These are phyloP conservation scores for Colossoma macropomum DNA, from an alignment of 2,113 vertebrate species.

Conservation along the genomic window DNA sequence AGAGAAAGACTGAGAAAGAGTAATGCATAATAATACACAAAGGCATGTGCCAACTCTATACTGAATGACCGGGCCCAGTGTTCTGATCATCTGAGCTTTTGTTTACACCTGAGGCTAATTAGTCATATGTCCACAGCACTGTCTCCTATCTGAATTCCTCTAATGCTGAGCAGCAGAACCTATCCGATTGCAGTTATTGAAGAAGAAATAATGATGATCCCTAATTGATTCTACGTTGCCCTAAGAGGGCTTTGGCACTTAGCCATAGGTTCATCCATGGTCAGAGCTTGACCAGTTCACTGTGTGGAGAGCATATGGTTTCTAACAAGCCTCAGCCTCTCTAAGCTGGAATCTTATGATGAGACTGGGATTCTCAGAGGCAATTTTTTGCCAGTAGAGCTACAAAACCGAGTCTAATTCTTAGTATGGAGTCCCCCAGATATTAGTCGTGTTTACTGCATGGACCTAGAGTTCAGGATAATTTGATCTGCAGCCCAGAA, in stretches of 20 bases:
- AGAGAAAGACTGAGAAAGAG: not conserved
- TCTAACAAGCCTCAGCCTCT: slow-evolving; percentile 28
- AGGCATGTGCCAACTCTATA: slow-evolving; percentile 22
- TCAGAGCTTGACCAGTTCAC: not conserved
- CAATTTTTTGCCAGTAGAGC: not conserved
- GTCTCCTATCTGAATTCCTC: slow-evolving; percentile 25
- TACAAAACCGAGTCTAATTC: not conserved
- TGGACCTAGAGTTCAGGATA: slow-evolving; percentile 29
- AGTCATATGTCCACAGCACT: slow-evolving; percentile 38
- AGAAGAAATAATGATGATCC: slow-evolving; percentile 25
- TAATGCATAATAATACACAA: slow-evolving; percentile 1
- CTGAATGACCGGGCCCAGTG: slow-evolving; percentile 34
- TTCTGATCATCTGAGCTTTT: slow-evolving; percentile 32
- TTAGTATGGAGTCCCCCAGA: slow-evolving; percentile 26
- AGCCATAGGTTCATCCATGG: not conserved
- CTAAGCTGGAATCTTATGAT: slow-evolving; percentile 20
- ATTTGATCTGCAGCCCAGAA: not conserved
- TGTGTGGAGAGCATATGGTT: slow-evolving; percentile 20
- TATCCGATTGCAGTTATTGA: slow-evolving; percentile 8
- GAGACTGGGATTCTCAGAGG: slow-evolving; percentile 20
- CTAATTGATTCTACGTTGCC: slow-evolving; percentile 30
- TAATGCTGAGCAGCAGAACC: slow-evolving; percentile 11
- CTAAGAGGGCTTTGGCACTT: not conserved
- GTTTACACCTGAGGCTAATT: slow-evolving; percentile 46
- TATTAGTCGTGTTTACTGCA: slow-evolving; percentile 18